These are phyloP conservation scores for Xenopus laevis DNA, from an alignment of 2,113 vertebrate species.

Conservation along the genomic window DNA sequence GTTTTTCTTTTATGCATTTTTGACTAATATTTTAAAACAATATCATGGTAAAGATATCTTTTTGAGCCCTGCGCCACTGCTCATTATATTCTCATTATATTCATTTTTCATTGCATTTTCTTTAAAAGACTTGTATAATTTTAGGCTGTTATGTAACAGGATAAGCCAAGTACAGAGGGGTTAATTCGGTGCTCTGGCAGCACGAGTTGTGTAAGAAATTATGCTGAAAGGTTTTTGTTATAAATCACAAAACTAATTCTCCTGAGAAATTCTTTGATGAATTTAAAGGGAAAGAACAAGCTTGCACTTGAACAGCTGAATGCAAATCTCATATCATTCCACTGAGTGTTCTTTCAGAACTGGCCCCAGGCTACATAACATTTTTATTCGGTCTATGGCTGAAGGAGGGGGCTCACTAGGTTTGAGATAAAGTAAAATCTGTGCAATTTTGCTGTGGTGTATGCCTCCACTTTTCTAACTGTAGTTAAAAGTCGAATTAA, in stretches of 20 bases:
- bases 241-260: neutral
- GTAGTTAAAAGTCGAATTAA: no score
- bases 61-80: no score
- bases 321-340: neutral
- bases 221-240: neutral
- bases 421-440: neutral
- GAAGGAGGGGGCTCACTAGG: neutral
- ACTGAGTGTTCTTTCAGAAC: no score
- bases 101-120: no score
- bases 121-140: no score
- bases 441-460: no score
- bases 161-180: neutral
- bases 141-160: neutral
- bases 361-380: conserved; percentile 6
- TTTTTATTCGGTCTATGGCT: conserved; percentile 2
- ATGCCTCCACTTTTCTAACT: no score
- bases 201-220: neutral
- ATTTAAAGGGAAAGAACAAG: conserved; percentile 17
- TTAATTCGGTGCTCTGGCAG: neutral
- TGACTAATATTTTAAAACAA: no score
- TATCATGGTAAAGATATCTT: no score
- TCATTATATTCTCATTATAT: no score
- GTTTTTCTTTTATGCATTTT: no score
- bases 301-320: neutral
- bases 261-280: conserved; percentile 14